Evolutionary conservation across 2,113 vertebrate species (phyloP).

Genomic region (Myotis brandtii): DNA sequence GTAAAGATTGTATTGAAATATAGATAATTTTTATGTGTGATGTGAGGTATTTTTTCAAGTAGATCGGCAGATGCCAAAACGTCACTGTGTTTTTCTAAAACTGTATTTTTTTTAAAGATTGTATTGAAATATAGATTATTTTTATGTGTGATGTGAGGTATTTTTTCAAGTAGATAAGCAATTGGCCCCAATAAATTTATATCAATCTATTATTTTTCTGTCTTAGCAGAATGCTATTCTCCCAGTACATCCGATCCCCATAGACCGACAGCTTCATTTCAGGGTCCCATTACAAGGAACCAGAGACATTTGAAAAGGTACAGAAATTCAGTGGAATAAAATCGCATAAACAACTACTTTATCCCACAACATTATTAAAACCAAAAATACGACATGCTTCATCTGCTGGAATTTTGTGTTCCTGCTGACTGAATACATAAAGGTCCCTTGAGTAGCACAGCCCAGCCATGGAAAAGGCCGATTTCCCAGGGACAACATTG

Average conservation of each 20-base stretch:
- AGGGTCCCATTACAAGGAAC: neutral
- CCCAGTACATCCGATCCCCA: neutral
- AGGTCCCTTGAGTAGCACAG: neutral
- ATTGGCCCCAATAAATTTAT: neutral
- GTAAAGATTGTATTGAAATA: neutral
- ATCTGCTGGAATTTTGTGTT: neutral
- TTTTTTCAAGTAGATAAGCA: neutral
- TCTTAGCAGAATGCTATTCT: neutral
- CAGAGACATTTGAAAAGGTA: neutral
- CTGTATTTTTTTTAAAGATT: neutral
- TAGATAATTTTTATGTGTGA: neutral
- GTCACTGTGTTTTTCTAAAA: neutral
- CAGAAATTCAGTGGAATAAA: constrained; percentile 15
- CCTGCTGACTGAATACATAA: neutral
- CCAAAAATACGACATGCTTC: neutral
- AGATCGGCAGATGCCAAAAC: neutral
- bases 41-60: neutral
- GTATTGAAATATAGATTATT: neutral
- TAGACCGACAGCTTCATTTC: neutral
- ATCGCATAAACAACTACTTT: neutral
- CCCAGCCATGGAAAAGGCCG: neutral
- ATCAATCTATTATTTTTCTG: neutral
- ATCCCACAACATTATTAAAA: neutral
- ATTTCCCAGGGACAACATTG: neutral
- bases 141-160: neutral